A percentile compares a stretch with the other conserved stretches of the same genome.
Conservation (phyloP, 2,797 vertebrate genomes). For the Poecilia velifera region DNA sequence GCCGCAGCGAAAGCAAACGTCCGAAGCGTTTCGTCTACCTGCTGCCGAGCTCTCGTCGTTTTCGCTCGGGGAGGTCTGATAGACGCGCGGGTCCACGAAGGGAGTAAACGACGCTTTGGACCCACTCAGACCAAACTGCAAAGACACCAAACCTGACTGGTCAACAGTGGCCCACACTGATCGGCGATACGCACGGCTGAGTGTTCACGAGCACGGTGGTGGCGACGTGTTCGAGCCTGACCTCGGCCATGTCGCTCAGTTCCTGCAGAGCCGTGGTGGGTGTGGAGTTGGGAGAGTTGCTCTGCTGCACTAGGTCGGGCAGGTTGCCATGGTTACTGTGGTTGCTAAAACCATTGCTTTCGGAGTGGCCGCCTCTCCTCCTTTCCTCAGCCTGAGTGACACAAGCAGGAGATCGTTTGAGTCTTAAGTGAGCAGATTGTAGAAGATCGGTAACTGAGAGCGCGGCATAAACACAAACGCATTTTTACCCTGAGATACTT, state of each 20-base stretch:
- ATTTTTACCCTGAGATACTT: background rate
- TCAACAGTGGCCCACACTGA: background rate
- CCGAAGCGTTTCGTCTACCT: slow-evolving; percentile 68
- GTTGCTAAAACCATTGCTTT: slow-evolving; percentile 94
- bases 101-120: slow-evolving; percentile 94
- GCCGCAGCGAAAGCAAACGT: background rate
- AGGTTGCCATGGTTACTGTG: slow-evolving; percentile 89
- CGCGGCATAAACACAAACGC: background rate
- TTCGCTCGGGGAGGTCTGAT: slow-evolving; percentile 93
- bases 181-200: background rate
- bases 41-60: slow-evolving; percentile 85
- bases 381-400: slow-evolving; percentile 88
- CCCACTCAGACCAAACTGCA: slow-evolving; percentile 90
- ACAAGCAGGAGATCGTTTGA: slow-evolving; percentile 11
- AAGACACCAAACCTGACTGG: slow-evolving; percentile 15
- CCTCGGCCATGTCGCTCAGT: slow-evolving; percentile 90
- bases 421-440: background rate
- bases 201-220: background rate
- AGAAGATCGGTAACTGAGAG: background rate
- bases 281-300: slow-evolving; percentile 91
- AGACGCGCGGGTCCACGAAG: slow-evolving; percentile 93
- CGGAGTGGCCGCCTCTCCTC: slow-evolving; percentile 88
- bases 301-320: slow-evolving; percentile 96
- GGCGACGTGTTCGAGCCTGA: slow-evolving; percentile 69
- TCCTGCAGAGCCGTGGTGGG: slow-evolving; percentile 91